Conservation (phyloP, 2,113 vertebrate species). For the Cyrtonyx montezumae region DNA sequence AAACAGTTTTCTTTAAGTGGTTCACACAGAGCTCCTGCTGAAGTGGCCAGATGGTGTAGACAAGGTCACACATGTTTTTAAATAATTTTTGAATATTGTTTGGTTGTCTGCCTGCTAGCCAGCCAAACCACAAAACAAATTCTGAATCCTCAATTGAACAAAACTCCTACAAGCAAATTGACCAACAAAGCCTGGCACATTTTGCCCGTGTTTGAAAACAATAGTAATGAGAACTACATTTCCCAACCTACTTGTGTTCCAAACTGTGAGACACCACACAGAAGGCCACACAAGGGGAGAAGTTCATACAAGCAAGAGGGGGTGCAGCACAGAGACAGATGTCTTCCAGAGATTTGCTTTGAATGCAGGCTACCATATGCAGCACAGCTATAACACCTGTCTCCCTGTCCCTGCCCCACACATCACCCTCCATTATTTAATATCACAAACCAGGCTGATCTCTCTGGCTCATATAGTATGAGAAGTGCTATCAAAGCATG, state of each 20-base stretch:
- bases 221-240: background rate
- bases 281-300: background rate
- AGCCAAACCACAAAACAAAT: conserved; percentile 50
- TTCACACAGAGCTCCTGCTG: background rate
- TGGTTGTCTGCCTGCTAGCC: background rate
- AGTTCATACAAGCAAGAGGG: background rate
- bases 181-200: conserved; percentile 25
- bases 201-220: conserved; percentile 21
- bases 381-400: background rate
- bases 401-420: background rate
- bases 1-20: background rate
- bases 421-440: background rate
- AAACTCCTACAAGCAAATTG: conserved; percentile 36
- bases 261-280: background rate
- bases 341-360: background rate
- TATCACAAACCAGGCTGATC: background rate
- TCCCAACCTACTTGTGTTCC: background rate
- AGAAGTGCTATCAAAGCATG: background rate
- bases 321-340: rapidly evolving
- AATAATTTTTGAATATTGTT: conserved; percentile 7
- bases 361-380: background rate
- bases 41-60: conserved; percentile 7
- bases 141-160: conserved; percentile 28
- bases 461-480: background rate
- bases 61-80: conserved; percentile 28